phyloP scores from a whole-genome alignment of 2,797 vertebrate species.

The Enteromius radiatus region DNA sequence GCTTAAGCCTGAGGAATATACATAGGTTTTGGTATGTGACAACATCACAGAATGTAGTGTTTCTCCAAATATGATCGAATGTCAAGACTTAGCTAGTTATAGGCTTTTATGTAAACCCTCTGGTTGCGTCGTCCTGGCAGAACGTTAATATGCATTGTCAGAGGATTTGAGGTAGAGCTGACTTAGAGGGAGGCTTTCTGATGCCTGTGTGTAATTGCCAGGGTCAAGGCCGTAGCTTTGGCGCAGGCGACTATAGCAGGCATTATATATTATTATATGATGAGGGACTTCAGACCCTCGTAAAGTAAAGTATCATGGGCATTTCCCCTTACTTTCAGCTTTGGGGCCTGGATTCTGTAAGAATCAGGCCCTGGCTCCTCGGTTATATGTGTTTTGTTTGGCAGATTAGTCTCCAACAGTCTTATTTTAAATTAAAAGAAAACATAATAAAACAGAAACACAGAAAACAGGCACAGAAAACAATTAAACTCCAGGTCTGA shows the following conservation, averaged over 20 bases:
- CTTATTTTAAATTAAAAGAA: conserved; percentile 72
- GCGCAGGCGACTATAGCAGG: conserved; percentile 72
- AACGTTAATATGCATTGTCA: conserved; percentile 69
- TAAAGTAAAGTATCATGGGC: conserved; percentile 76
- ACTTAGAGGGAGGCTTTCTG: conserved; percentile 68
- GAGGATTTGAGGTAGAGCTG: conserved; percentile 67
- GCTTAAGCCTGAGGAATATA: conserved; percentile 32
- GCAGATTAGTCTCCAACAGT: conserved; percentile 73
- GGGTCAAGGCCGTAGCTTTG: conserved; percentile 76
- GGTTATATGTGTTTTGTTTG: conserved; percentile 56
- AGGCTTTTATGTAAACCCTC: conserved; percentile 61
- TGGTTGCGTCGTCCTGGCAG: conserved; percentile 62
- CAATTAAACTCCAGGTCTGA: conserved; percentile 18
- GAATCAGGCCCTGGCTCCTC: conserved; percentile 67
- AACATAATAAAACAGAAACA: conserved; percentile 66
- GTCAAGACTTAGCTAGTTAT: conserved; percentile 68
- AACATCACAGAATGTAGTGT: conserved; percentile 57
- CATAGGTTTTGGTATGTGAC: conserved; percentile 52
- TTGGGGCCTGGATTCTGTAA: conserved; percentile 78
- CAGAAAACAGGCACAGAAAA: conserved; percentile 52
- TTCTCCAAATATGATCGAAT: conserved; percentile 66
- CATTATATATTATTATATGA: conserved; percentile 80
- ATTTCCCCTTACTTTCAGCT: conserved; percentile 71
- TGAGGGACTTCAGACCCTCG: conserved; percentile 72
- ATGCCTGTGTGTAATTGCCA: conserved; percentile 78